Conservation (phyloP, 2,113 vertebrate genomes). For the Ramphastos sulfuratus region DNA sequence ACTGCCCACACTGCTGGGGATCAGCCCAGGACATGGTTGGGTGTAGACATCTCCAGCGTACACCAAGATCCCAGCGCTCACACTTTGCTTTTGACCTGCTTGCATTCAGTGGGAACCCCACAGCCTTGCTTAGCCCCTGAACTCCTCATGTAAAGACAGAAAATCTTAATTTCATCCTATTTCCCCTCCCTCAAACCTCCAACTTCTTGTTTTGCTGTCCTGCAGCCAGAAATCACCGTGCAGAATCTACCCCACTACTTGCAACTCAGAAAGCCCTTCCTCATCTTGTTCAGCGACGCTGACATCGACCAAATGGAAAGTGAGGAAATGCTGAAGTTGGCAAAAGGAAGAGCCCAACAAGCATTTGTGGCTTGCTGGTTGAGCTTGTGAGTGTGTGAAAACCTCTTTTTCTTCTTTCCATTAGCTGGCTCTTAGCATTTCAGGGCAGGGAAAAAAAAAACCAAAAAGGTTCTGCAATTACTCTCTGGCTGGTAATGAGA, state of each 20-base stretch:
- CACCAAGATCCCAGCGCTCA: not conserved
- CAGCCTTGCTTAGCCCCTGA: not conserved
- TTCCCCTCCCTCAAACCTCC: not conserved
- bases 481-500: not conserved
- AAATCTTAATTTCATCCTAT: not conserved
- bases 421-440: fast-evolving
- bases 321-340: conserved; percentile 74
- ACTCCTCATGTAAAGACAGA: fast-evolving
- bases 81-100: not conserved
- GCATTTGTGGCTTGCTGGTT: conserved; percentile 85
- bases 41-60: not conserved
- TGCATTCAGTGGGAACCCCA: fast-evolving
- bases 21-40: not conserved
- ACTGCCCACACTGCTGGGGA: too few species aligned
- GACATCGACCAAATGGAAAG: conserved; percentile 68
- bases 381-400: conserved; percentile 82
- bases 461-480: not conserved
- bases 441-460: not conserved
- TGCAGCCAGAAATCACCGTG: conserved; percentile 91
- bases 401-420: not conserved
- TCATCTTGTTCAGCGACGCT: conserved; percentile 86
- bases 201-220: not conserved
- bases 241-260: conserved; percentile 85
- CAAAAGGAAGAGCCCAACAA: conserved; percentile 56
- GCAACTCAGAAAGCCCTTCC: conserved; percentile 80